Conservation (phyloP, 2,113 vertebrate species). For the Eptatretus burgeri region DNA sequence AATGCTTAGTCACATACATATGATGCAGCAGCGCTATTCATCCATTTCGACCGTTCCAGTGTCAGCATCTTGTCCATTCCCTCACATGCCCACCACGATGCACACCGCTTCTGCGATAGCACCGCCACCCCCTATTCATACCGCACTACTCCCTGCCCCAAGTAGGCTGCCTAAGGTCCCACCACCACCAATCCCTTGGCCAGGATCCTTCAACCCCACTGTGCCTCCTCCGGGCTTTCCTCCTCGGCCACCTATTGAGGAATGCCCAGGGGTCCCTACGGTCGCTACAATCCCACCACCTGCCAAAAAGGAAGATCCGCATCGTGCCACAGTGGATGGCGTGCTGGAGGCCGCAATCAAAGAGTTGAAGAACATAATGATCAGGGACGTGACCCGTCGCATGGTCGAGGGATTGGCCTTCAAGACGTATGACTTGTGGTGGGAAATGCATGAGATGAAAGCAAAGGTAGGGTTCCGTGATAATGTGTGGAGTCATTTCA, state of each 20-base stretch:
- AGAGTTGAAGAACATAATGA: conserved; percentile 97
- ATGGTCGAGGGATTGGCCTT: conserved; percentile 98
- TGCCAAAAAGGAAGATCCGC: conserved; percentile 79
- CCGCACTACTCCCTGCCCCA: conserved; percentile 25
- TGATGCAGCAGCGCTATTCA: conserved; percentile 26
- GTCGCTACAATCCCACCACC: conserved; percentile 22
- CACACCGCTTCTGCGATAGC: neutral
- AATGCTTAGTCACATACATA: conserved; percentile 85
- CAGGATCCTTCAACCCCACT: neutral
- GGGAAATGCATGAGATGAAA: conserved; percentile 75
- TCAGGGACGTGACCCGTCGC: conserved; percentile 80
- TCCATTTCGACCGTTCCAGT: neutral
- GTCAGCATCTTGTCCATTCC: neutral
- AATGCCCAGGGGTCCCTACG: neutral
- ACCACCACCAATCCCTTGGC: neutral
- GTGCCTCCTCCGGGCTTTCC: neutral
- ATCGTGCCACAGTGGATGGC: conserved; percentile 75
- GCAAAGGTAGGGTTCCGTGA: conserved; percentile 34
- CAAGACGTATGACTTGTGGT: conserved; percentile 87
- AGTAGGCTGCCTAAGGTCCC: neutral
- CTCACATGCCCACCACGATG: neutral
- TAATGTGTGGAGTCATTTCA: too few relatives aligned
- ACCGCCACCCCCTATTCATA: conserved; percentile 56
- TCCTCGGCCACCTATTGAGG: neutral
- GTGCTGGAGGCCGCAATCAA: conserved; percentile 76